A percentile compares a stretch with the other conserved stretches of the same genome.
phyloP scores from a whole-genome alignment of 1,140 invertebrate species.

The Aplysia californica region DNA sequence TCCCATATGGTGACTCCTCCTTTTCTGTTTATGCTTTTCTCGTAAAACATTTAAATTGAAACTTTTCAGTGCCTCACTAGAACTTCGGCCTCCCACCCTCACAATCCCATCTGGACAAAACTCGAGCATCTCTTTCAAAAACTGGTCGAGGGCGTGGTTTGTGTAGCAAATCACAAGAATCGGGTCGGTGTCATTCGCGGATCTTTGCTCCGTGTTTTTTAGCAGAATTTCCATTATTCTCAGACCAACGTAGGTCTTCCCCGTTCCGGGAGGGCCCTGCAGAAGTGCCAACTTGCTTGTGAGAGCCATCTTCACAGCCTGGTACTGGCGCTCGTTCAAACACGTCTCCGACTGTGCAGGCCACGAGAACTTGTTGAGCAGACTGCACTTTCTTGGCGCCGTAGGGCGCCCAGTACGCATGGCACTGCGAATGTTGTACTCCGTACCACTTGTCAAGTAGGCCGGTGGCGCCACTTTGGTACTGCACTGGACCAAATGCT shows the following conservation, averaged over 20 bases:
- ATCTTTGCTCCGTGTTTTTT: constrained; percentile 52
- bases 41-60: not conserved
- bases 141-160: constrained; percentile 91
- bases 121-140: constrained; percentile 75
- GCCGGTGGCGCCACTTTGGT: constrained; percentile 38
- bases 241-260: constrained; percentile 64
- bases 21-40: no score
- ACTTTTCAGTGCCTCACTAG: not conserved
- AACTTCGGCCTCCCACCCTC: constrained; percentile 74
- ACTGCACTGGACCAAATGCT: constrained; percentile 53
- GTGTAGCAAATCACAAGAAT: constrained; percentile 88
- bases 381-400: not conserved
- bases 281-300: constrained; percentile 74
- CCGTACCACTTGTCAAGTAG: constrained; percentile 35
- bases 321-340: constrained; percentile 67
- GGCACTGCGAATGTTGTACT: constrained; percentile 32
- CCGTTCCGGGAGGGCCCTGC: constrained; percentile 73
- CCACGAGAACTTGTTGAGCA: constrained; percentile 37
- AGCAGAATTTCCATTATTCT: constrained; percentile 64
- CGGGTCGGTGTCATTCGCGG: constrained; percentile 60
- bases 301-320: constrained; percentile 67
- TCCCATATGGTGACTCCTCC: no score
- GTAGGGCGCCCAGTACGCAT: not conserved
- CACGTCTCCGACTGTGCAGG: constrained; percentile 43
- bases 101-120: constrained; percentile 68